These are phyloP conservation scores for Megalops atlanticus DNA, from an alignment of 2,113 vertebrate genomes.

Conservation along the genomic window DNA sequence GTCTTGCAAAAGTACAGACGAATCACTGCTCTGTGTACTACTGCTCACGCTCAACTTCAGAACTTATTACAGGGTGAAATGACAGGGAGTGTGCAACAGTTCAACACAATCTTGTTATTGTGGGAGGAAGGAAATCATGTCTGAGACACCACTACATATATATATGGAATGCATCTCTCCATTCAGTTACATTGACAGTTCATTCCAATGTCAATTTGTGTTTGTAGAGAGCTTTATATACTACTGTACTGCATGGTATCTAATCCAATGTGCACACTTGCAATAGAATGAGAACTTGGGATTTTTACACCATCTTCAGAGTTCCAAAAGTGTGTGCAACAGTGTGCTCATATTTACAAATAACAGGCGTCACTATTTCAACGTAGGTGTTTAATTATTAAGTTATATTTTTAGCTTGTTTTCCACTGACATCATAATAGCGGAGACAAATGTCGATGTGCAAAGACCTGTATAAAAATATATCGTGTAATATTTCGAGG, in stretches of 20 bases:
- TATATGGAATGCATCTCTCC: slow-evolving; percentile 61
- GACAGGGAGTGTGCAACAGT: slow-evolving; percentile 25
- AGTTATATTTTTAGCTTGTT: no score
- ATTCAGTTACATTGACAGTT: slow-evolving; percentile 62
- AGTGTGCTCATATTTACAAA: no score
- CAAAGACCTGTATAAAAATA: no score
- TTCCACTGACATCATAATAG: no score
- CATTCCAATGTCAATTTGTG: slow-evolving; percentile 56
- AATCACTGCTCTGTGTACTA: no score
- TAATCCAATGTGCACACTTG: neutral
- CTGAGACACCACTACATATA: slow-evolving; percentile 56
- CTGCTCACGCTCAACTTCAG: slow-evolving; percentile 41
- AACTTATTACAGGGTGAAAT: slow-evolving; percentile 35
- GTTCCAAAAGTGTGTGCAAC: no score
- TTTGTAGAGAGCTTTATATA: neutral
- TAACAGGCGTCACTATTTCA: no score
- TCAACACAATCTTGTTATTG: slow-evolving; percentile 39
- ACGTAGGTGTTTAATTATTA: no score
- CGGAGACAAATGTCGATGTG: no score
- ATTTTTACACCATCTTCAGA: no score
- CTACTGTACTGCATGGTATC: neutral
- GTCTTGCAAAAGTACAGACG: neutral
- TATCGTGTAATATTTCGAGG: no score
- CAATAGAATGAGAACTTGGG: neutral
- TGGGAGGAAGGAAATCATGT: slow-evolving; percentile 62